These are phyloP conservation scores for Rousettus leschenaultii DNA, from an alignment of 2,113 vertebrate species.

Conservation along the genomic window DNA sequence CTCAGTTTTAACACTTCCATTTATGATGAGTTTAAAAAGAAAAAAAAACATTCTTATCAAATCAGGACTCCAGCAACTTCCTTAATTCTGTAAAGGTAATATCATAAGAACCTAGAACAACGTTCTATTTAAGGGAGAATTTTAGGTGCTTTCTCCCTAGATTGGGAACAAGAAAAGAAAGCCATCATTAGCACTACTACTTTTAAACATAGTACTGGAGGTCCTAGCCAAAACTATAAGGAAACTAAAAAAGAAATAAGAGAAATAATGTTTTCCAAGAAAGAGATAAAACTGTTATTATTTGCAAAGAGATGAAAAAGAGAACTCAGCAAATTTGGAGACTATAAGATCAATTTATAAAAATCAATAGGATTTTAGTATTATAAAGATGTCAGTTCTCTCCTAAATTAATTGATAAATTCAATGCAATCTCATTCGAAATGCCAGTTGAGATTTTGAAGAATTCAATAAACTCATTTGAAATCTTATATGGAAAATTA, in stretches of 20 bases:
- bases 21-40: neutral
- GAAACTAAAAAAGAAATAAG: neutral
- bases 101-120: neutral
- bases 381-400: neutral
- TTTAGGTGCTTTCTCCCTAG: neutral
- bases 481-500: neutral
- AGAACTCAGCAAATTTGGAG: neutral
- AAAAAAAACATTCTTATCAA: neutral
- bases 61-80: neutral
- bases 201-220: neutral
- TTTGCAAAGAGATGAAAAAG: neutral
- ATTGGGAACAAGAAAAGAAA: neutral
- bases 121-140: neutral
- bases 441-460: neutral
- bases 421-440: neutral
- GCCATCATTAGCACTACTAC: neutral
- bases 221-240: neutral
- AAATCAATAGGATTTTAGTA: conserved; percentile 34
- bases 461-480: neutral
- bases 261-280: neutral
- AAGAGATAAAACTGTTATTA: neutral
- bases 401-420: neutral
- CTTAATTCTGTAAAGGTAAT: neutral
- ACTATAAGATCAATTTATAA: neutral
- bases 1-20: neutral